Conservation (phyloP, 1,140 invertebrate genomes). For the Subanguina moxae region DNA sequence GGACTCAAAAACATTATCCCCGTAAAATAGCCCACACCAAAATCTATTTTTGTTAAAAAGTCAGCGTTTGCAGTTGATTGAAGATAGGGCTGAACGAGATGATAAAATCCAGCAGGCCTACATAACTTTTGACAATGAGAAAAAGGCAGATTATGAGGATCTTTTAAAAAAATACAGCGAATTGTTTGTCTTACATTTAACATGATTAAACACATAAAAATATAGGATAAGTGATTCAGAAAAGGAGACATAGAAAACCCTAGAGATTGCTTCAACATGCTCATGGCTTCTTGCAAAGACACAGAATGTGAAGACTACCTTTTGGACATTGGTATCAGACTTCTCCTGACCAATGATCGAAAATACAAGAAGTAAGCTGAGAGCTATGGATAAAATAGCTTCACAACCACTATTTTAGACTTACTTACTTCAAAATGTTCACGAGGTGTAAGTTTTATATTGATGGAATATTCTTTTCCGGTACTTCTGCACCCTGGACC, state of each 20-base stretch:
- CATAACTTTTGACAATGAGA: slow-evolving; percentile 19
- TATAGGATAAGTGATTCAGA: slow-evolving; percentile 15
- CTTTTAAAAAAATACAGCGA: slow-evolving; percentile 23
- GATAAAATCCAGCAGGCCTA: slow-evolving; percentile 21
- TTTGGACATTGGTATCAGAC: slow-evolving; percentile 25
- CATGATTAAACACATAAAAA: not conserved
- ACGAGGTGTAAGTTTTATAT: slow-evolving; percentile 6
- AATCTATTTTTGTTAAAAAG: no score
- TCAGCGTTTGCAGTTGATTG: slow-evolving; percentile 18
- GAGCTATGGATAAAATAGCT: no score
- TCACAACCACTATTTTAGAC: not conserved
- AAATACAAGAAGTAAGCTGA: slow-evolving; percentile 29
- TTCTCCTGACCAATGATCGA: slow-evolving; percentile 24
- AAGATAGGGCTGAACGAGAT: slow-evolving; percentile 12
- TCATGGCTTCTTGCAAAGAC: slow-evolving; percentile 32
- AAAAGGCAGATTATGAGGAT: slow-evolving; percentile 30
- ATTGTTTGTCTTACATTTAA: slow-evolving; percentile 21
- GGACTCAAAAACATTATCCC: slow-evolving; percentile 30
- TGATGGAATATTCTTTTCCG: no score
- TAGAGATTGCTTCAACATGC: slow-evolving; percentile 28
- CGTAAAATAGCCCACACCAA: slow-evolving; percentile 12
- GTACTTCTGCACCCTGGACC: no score
- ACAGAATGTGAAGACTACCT: slow-evolving; percentile 30
- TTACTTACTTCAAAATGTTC: slow-evolving; percentile 26
- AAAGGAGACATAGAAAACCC: slow-evolving; percentile 22